phyloP scores from a whole-genome alignment of 92 coral and sea anemone species.

The Epizoanthus fatuus region DNA sequence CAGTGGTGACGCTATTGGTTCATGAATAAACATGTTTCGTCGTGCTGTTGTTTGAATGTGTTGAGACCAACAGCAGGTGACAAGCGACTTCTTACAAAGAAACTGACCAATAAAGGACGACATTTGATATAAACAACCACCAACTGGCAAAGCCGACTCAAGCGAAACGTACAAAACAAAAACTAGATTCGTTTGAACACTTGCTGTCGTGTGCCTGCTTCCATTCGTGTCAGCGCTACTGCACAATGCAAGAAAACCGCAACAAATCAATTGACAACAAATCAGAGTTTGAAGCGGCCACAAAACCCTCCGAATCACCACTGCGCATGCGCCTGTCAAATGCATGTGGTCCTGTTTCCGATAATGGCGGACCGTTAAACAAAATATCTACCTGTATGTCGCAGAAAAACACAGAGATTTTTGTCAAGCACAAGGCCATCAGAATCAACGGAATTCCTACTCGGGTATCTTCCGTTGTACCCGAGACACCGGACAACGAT shows the following conservation, averaged over 20 bases:
- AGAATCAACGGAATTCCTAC: conserved; percentile 53
- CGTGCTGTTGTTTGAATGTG: too few relatives aligned
- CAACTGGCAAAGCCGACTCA: neutral
- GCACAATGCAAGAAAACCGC: conserved; percentile 1
- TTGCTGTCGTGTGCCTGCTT: neutral
- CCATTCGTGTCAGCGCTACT: neutral
- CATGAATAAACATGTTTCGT: too few relatives aligned
- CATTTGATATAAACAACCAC: neutral
- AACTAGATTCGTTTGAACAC: neutral
- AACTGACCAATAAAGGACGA: too few relatives aligned
- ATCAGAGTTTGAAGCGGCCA: neutral
- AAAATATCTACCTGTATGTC: conserved; percentile 16
- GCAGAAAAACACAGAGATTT: conserved; percentile 11
- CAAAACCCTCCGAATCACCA: neutral
- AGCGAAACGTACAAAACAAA: neutral
- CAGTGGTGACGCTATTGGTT: too few relatives aligned
- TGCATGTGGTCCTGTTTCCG: conserved; percentile 28
- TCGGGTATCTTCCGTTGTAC: conserved; percentile 44
- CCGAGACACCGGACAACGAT: neutral
- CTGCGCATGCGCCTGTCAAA: conserved; percentile 37
- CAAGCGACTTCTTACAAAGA: too few relatives aligned
- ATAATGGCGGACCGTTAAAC: conserved; percentile 30
- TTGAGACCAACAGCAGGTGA: too few relatives aligned
- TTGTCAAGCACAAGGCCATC: conserved; percentile 38
- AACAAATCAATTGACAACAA: neutral